These are phyloP conservation scores for Caenorhabditis parvicauda DNA, from an alignment of 2,888 invertebrate genomes.

Conservation along the genomic window DNA sequence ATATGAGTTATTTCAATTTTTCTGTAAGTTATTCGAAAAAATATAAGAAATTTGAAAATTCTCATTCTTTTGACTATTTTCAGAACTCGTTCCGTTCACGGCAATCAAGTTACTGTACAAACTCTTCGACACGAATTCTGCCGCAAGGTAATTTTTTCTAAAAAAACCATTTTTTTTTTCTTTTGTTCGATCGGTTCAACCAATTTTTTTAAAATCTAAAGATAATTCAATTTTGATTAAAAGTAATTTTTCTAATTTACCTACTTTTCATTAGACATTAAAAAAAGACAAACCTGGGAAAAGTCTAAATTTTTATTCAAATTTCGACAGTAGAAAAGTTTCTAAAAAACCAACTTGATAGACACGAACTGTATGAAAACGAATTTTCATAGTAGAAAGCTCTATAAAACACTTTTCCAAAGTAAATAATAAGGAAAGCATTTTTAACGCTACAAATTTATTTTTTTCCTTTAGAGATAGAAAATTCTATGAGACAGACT, in stretches of 20 bases:
- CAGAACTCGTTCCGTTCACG: constrained; percentile 38
- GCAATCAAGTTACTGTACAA: constrained; percentile 58
- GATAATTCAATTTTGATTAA: neutral
- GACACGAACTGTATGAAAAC: too few species aligned
- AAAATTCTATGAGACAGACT: neutral
- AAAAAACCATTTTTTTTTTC: too few species aligned
- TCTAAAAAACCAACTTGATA: too few species aligned
- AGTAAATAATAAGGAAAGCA: neutral
- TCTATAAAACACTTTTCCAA: neutral
- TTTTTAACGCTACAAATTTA: too few species aligned
- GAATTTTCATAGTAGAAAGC: neutral
- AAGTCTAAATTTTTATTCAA: neutral
- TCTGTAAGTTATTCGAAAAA: too few species aligned
- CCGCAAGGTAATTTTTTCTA: constrained; percentile 37
- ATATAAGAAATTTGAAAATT: too few species aligned
- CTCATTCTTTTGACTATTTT: neutral
- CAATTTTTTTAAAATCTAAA: neutral
- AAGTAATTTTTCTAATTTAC: neutral
- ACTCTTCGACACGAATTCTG: constrained; percentile 46
- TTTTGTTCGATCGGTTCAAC: too few species aligned
- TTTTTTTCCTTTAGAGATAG: too few species aligned
- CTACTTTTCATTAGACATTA: neutral
- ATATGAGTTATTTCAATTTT: too few species aligned
- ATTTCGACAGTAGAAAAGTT: too few species aligned
- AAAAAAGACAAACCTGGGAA: neutral